Conservation (phyloP, 1,140 invertebrate genomes). For the Steinernema feltiae region DNA sequence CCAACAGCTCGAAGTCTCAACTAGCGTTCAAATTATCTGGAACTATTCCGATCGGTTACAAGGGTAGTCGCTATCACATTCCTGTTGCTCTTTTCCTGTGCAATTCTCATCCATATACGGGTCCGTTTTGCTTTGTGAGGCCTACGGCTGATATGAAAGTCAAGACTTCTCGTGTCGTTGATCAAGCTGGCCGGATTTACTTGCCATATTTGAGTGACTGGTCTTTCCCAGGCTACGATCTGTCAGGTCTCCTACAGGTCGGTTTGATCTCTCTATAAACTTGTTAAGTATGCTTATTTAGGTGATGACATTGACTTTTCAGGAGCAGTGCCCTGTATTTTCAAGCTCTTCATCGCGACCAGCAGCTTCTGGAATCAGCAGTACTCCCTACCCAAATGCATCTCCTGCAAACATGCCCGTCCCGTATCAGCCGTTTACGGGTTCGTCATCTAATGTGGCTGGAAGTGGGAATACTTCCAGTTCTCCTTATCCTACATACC, state of each 20-base stretch:
- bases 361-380: conserved; percentile 16
- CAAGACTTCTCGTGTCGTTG: conserved; percentile 85
- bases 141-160: conserved; percentile 92
- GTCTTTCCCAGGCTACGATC: conserved; percentile 68
- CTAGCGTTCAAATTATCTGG: conserved; percentile 38
- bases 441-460: not conserved
- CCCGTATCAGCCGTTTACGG: conserved; percentile 17
- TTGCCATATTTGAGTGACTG: conserved; percentile 93
- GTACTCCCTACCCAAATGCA: conserved; percentile 30
- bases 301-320: conserved; percentile 85
- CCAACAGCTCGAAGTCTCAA: conserved; percentile 30
- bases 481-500: conserved; percentile 17
- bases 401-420: conserved; percentile 22
- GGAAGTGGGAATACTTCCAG: not conserved
- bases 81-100: conserved; percentile 90
- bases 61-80: conserved; percentile 81
- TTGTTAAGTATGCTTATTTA: conserved; percentile 58
- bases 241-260: conserved; percentile 50
- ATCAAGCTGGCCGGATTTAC: conserved; percentile 90
- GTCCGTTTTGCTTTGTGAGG: conserved; percentile 93
- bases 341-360: conserved; percentile 52
- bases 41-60: conserved; percentile 52
- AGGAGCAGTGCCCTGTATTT: conserved; percentile 82
- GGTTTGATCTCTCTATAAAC: conserved; percentile 13
- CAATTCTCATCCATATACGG: conserved; percentile 91